Base-by-base conservation (phyloP, 2,797 vertebrate genomes). In the Trachops cirrhosus region DNA sequence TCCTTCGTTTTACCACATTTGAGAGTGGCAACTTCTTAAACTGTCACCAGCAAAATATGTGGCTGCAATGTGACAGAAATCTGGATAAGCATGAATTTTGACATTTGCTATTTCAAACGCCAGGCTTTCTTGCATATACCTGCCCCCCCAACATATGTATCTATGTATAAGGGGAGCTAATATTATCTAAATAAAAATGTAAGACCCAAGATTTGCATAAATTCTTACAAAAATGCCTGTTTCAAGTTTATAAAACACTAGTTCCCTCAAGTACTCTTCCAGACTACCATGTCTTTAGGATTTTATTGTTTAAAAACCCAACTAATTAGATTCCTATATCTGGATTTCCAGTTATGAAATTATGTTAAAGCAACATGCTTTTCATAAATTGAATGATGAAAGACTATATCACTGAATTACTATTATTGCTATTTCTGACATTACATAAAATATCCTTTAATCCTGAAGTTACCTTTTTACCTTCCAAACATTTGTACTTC, bases 331-430 rank as follows among this genome's bases (percentile, higher is more conserved):
- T 96, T 94, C 57, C 52, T 93, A 6, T 89, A 93, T 96, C 92
- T 94, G 68, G 89, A 94, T 90, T 96, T 95, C 68, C 34, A 86
- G 44, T 41, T 74, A 95, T 83, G 57, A 93, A 95, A 96, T 93
- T 92, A 93, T 57, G 46, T 94, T 91, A 96, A 75, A 74, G 54
- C 26, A 94, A 62, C 79, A 92, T 85, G 71, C 39, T 95, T 91
- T 96, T 95, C 44, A 94, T 89, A 93, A 96, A 92, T 26, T 92
- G 91, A 79, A 96, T 94, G 86, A 92, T 52, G 34, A 93, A 89
- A 87, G 79, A 82, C 19, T 80, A 0, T 44, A 67, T 68, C 52
- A 74, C 44, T 93, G 32, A 85, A 94, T 92, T 92, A 93, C 44
- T 91, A 74, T 71, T 91, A 67, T 59, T 83, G 73, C 44, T 78